These are phyloP conservation scores for Eueides isabella DNA, from an alignment of 1,140 invertebrate species.

Conservation along the genomic window DNA sequence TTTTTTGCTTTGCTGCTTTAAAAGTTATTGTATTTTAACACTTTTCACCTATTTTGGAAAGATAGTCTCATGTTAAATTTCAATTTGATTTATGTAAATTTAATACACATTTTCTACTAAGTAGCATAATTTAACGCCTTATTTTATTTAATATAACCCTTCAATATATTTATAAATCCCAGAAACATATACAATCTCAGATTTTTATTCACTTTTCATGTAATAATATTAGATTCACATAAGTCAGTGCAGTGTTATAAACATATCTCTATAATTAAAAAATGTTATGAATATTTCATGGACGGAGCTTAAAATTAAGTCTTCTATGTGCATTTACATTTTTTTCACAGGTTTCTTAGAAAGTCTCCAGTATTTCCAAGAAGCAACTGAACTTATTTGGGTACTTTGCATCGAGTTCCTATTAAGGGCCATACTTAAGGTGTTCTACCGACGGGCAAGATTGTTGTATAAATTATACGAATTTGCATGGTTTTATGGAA, in stretches of 20 bases:
- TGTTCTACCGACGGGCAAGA: conserved; percentile 44
- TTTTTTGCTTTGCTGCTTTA: neutral
- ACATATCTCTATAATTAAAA: neutral
- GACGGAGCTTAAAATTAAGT: neutral
- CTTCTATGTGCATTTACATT: neutral
- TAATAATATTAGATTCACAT: no score
- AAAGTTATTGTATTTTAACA: neutral
- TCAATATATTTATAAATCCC: no score
- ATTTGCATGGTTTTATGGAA: conserved; percentile 62
- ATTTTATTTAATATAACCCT: no score
- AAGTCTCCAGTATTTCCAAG: conserved; percentile 40
- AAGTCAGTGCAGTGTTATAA: no score
- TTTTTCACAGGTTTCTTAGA: conserved; percentile 31
- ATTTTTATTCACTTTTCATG: no score
- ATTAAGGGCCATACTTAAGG: conserved; percentile 44
- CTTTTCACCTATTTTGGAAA: neutral
- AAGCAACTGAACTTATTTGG: conserved; percentile 41
- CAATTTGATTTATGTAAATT: no score
- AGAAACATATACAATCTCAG: no score
- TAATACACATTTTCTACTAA: no score
- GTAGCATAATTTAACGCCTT: no score
- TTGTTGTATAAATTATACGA: conserved; percentile 54
- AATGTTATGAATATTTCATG: neutral
- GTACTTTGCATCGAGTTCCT: conserved; percentile 40
- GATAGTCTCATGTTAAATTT: neutral